These are phyloP conservation scores for Babylonia areolata DNA, from an alignment of 1,140 invertebrate genomes.

Conservation along the genomic window DNA sequence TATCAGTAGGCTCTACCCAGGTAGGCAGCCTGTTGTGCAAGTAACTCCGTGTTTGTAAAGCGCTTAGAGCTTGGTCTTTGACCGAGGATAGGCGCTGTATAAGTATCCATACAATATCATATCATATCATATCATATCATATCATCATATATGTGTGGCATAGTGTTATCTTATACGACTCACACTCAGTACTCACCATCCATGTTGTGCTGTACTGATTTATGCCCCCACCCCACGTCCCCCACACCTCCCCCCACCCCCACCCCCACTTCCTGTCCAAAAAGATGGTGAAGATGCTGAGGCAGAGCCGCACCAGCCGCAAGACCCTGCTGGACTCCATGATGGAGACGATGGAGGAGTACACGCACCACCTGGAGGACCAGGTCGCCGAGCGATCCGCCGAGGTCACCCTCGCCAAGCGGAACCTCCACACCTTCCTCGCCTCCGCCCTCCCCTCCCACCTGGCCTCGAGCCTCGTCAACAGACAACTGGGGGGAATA, in stretches of 20 bases:
- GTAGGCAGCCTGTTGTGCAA: too few relatives aligned
- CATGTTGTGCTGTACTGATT: too few relatives aligned
- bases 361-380: slow-evolving; percentile 55
- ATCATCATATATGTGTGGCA: too few relatives aligned
- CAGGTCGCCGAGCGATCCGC: slow-evolving; percentile 43
- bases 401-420: slow-evolving; percentile 43
- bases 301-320: slow-evolving; percentile 32
- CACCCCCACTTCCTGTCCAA: neutral
- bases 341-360: slow-evolving; percentile 64
- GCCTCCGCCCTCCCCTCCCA: slow-evolving; percentile 30
- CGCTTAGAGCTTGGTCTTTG: too few relatives aligned
- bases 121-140: too few relatives aligned
- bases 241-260: too few relatives aligned
- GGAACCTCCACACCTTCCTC: slow-evolving; percentile 39
- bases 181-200: too few relatives aligned
- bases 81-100: too few relatives aligned
- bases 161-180: too few relatives aligned
- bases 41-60: too few relatives aligned
- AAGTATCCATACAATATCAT: too few relatives aligned
- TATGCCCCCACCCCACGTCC: neutral
- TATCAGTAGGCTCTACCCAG: too few relatives aligned
- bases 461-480: slow-evolving; percentile 17
- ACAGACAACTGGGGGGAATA: neutral
- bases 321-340: slow-evolving; percentile 62
- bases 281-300: slow-evolving; percentile 46